Evolutionary conservation across 2,888 invertebrate genomes (phyloP), one percentile per base, ranked within the genome.

Genomic region (Chaetogeoica ovagalla): DNA sequence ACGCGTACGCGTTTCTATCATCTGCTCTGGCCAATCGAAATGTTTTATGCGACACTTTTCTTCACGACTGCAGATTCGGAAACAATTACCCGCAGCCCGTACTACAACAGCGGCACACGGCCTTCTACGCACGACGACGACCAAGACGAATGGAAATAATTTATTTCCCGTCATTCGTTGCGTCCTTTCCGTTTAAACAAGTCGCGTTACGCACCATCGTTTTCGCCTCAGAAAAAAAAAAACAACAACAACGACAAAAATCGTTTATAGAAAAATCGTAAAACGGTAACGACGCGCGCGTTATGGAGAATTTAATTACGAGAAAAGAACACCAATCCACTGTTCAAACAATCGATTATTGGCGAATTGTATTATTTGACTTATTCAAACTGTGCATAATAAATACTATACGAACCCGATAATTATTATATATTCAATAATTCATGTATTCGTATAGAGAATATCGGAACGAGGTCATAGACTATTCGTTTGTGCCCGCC

Each of bases 81-180:
- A 30, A 30, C 30, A 30, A 30, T 30, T 30, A 30, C 30, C 30
- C 4, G 30, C 63, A 23, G 70, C 55, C 19, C 19, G 57, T 59
- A 30, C n/a, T 43, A 43, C 9, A 7, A 9, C 7, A 59, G 9
- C 6, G 39, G 1, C 7, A 43, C 19, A 15, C 65, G 52, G 57
- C 79, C 57, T 77, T 48, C 60, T 55, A 17, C 43, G 2, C 19
- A 6, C 43, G 21, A 65, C 55, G 11, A 69, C 69, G 17, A 69
- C 77, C 77, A 70, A 77, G 68, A 62, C 77, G 60, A 77, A 77
- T 77, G 37, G 19, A 52, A 60, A 77, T 37, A 62, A 70, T 55
- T 37, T 62, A 59, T 77, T 70, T 69, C 69, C 62, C 21, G 60
- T 19, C 48, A 37, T 69, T 62, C 57, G 55, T 65, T 57, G 30